Percentiles rank a stretch among this genome's conserved stretches.
Evolutionary conservation across 64 coral and sea anemone genomes (phyloP).

Genomic region (Hydrozoanthus tunicans): DNA sequence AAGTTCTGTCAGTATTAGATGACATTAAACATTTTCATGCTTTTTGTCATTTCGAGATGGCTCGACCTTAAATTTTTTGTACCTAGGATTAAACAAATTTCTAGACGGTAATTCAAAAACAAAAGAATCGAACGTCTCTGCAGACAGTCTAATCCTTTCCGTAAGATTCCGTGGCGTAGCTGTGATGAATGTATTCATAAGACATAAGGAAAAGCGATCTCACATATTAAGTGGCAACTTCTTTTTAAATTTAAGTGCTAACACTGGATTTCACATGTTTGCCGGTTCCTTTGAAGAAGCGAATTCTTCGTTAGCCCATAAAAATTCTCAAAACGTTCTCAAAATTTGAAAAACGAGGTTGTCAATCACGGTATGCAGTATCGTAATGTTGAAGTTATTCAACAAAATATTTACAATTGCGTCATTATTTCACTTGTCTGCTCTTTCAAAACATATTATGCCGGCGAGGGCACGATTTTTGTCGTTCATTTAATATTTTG

Average conservation of each 20-base stretch:
- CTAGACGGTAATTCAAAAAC: not conserved
- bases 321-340: not conserved
- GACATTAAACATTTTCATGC: not conserved
- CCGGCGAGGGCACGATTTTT: slow-evolving; percentile 5
- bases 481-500: not conserved
- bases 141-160: not conserved
- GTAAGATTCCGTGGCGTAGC: slow-evolving; percentile 18
- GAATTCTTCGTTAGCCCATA: not conserved
- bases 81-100: not conserved
- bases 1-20: slow-evolving; percentile 2
- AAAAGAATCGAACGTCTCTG: not conserved
- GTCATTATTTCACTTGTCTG: not conserved
- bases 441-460: not conserved
- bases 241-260: slow-evolving; percentile 4
- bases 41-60: not conserved
- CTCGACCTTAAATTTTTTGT: not conserved
- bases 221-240: not conserved
- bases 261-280: not conserved
- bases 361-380: not conserved
- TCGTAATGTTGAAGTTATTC: not conserved
- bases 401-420: slow-evolving; percentile 23
- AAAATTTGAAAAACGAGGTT: slow-evolving; percentile 3
- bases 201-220: slow-evolving; percentile 16
- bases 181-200: slow-evolving; percentile 9
- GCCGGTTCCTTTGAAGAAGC: slow-evolving; percentile 22